Evolutionary conservation across 2,797 vertebrate species (phyloP).

Genomic region (Rhadinocentrus ornatus): DNA sequence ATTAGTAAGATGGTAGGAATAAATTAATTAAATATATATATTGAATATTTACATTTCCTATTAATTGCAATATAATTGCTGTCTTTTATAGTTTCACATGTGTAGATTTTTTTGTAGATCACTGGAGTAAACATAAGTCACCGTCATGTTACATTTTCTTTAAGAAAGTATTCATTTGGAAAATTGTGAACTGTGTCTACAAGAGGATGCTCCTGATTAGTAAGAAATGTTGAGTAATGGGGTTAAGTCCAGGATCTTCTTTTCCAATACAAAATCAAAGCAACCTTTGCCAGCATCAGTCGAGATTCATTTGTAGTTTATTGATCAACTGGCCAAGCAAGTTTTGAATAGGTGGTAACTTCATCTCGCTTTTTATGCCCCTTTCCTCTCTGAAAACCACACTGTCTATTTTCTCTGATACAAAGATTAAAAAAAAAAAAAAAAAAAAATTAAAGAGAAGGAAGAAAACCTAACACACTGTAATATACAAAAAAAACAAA

Average conservation of each 20-base stretch:
- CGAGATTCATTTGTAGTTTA: slow-evolving; percentile 17
- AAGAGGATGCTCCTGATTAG: slow-evolving; percentile 22
- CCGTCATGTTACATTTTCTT: slow-evolving; percentile 43
- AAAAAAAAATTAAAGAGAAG: too few species aligned
- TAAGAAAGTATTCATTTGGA: slow-evolving; percentile 42
- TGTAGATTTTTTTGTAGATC: slow-evolving; percentile 25
- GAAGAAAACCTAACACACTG: not conserved
- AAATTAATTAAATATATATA: not conserved
- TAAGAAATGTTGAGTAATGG: not conserved
- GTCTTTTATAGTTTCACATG: not conserved
- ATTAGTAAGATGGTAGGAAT: not conserved
- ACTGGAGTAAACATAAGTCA: slow-evolving; percentile 37
- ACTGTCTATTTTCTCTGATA: not conserved
- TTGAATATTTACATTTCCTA: not conserved
- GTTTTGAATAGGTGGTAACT: slow-evolving; percentile 3
- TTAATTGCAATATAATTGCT: not conserved
- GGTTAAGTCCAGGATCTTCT: not conserved
- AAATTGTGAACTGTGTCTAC: slow-evolving; percentile 33
- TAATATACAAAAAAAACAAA: not conserved
- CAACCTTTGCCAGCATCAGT: not conserved
- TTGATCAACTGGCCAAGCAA: slow-evolving; percentile 3
- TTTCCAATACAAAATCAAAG: not conserved
- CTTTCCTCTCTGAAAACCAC: slow-evolving; percentile 8
- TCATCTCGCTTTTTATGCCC: not conserved
- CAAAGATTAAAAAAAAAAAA: not conserved